Base-by-base conservation (phyloP, 1,140 invertebrate species). In the Drosophila setifemur region DNA sequence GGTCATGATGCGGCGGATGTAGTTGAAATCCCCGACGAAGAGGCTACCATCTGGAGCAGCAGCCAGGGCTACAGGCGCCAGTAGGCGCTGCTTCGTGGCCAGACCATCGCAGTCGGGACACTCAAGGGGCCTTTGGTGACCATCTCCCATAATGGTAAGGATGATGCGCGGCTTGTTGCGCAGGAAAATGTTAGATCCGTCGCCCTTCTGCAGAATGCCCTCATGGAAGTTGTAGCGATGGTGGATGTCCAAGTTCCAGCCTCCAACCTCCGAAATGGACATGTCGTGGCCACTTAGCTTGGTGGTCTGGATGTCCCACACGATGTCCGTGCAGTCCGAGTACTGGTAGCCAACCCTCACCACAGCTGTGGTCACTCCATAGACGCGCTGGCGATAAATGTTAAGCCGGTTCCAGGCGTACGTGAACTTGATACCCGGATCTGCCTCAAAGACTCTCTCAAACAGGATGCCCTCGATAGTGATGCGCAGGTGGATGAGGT, bases 191-290 rank as follows among this genome's bases (percentile, higher is more conserved):
- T 98, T 99, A 0, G 97, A 96, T 14, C 98, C 98, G 90, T 99
- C 98, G 19, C 98, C 98, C 90, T 98, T 98, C 91, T 99, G 98
- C 1, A 99, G 92, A 66, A 99, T 98, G 18, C 96, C 98, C 92
- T 98, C 97, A 89, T 98, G 97, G 93, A 98, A 98, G 89, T 99
- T 99, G 90, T 99, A 98, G 69, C 97, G 93, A 85, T 99, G 98
- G 91, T 99, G 98, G 72, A 99, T 97, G 88, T 99, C 97, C 47
- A 99, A 91, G 91, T 98, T 98, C 98, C 98, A 99, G 4, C 97
- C 97, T 1, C 97, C 97, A 14, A 99, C 95, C 89, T 98, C 97
- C 0, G 97, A 98, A 26, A 98, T 98, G 45, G 96, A 96, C 95
- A 99, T 97, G 88, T 99, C 97, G 86, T 98, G 97, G 2, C 98